These are phyloP conservation scores for Drosophila neonasuta DNA, from an alignment of 2,888 invertebrate species.

Conservation along the genomic window DNA sequence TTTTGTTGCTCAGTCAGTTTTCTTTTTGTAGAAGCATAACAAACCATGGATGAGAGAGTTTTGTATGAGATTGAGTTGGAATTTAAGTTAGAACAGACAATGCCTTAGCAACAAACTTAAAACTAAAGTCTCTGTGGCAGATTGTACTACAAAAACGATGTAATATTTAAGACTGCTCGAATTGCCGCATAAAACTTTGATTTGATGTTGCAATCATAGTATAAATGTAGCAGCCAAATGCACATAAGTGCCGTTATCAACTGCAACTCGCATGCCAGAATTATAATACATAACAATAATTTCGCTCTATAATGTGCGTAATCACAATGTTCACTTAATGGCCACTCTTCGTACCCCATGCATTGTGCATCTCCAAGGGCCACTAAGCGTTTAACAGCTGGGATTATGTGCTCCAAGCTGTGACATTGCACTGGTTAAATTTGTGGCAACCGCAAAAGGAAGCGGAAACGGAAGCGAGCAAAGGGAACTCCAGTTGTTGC, in stretches of 20 bases:
- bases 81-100: conserved; percentile 17
- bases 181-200: conserved; percentile 21
- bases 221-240: conserved; percentile 13
- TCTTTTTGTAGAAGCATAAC: neutral
- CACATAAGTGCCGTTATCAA: conserved; percentile 7
- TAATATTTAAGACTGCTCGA: conserved; percentile 7
- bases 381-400: conserved; percentile 50
- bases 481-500: neutral
- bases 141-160: neutral
- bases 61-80: conserved; percentile 17
- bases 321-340: conserved; percentile 54
- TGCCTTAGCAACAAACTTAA: neutral
- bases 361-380: neutral
- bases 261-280: conserved; percentile 11
- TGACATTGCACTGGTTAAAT: conserved; percentile 9
- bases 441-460: conserved; percentile 9
- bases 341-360: neutral
- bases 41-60: neutral
- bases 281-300: conserved; percentile 45
- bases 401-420: conserved; percentile 50
- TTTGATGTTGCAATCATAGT: conserved; percentile 14
- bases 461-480: neutral
- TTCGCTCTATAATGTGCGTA: conserved; percentile 43
- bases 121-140: neutral
- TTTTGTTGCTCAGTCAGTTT: neutral